Percentiles rank a stretch among this genome's conserved stretches.
Evolutionary conservation across 1,140 invertebrate genomes (phyloP).

Genomic region (Helicoverpa armigera): DNA sequence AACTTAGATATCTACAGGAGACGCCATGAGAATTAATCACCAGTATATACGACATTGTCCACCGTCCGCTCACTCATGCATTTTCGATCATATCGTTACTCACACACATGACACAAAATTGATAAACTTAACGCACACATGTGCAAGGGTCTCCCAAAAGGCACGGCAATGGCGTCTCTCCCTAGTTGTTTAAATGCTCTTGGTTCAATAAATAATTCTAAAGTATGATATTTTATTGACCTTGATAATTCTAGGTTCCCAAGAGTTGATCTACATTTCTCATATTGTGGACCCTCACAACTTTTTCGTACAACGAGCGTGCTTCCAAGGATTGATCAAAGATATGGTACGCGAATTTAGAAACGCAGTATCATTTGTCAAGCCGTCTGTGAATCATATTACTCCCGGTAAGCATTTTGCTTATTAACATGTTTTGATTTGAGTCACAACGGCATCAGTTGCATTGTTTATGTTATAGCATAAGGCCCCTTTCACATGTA

Average conservation of each 20-base stretch:
- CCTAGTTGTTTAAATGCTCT: no score
- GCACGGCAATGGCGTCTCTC: no score
- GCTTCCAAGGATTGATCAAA: slow-evolving; percentile 68
- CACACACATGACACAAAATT: no score
- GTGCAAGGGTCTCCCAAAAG: no score
- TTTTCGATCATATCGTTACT: no score
- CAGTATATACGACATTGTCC: no score
- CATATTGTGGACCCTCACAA: slow-evolving; percentile 87
- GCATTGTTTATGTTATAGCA: no score
- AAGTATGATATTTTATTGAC: not conserved
- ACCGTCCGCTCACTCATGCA: no score
- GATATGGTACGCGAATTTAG: slow-evolving; percentile 80
- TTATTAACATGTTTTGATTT: not conserved
- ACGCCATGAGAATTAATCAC: no score
- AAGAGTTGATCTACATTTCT: slow-evolving; percentile 85
- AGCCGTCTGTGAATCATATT: slow-evolving; percentile 65
- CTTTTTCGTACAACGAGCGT: slow-evolving; percentile 87
- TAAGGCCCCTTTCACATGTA: no score
- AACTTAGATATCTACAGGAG: not conserved
- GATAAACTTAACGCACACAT: no score
- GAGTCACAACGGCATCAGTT: not conserved
- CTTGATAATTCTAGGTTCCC: slow-evolving; percentile 64
- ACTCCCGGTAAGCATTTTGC: slow-evolving; percentile 65
- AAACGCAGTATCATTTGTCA: slow-evolving; percentile 66
- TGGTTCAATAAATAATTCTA: not conserved